Conservation (phyloP, 2,888 invertebrate species). For the Entomobrya proxima region DNA sequence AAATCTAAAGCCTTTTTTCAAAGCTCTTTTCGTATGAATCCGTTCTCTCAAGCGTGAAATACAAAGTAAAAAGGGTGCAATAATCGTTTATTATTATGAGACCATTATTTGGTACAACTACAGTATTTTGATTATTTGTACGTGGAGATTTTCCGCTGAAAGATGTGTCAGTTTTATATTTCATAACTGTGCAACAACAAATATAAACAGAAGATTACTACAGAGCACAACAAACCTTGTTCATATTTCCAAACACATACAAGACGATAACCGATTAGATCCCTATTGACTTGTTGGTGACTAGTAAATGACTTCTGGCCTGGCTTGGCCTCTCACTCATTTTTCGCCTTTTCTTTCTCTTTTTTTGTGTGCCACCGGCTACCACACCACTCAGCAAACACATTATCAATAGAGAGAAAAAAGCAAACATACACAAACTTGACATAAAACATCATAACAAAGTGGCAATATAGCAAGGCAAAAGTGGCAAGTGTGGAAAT, state of each 20-base stretch:
- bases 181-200: conserved; percentile 21
- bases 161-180: conserved; percentile 1
- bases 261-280: conserved; percentile 3
- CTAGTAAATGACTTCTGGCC: conserved; percentile 1
- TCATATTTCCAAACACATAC: too few relatives aligned
- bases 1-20: neutral
- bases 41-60: too few relatives aligned
- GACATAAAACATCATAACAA: neutral
- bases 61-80: neutral
- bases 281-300: conserved; percentile 1
- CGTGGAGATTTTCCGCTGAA: conserved; percentile 50
- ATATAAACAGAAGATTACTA: neutral
- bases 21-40: neutral
- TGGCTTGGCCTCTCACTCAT: neutral
- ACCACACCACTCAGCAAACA: neutral
- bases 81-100: conserved; percentile 8
- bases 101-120: too few relatives aligned
- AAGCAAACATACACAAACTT: neutral
- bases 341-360: neutral
- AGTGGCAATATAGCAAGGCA: neutral
- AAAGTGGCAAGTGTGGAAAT: neutral
- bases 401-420: too few relatives aligned
- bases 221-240: neutral
- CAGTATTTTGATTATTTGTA: conserved; percentile 37
- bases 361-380: neutral